Evolutionary conservation across 2,888 invertebrate species (phyloP), one percentile per base, ranked within the genome.

Genomic region (Eupelmus urozonus): DNA sequence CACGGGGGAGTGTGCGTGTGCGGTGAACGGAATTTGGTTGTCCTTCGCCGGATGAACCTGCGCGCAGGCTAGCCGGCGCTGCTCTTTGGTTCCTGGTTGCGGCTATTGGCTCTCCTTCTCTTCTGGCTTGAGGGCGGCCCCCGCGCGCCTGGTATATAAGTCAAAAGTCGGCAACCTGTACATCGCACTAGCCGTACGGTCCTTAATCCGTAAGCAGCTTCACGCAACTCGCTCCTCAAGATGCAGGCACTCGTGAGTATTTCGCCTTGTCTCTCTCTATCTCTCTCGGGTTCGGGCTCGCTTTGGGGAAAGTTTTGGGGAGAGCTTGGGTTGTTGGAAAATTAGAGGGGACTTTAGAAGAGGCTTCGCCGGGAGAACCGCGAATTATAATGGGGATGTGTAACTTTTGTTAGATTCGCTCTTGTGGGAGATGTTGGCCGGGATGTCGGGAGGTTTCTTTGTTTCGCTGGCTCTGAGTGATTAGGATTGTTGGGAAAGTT

Each of bases 11-110:
- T 13, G 45, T 13, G 16, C 2, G 45, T 13, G 45, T 13, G 45
- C 2, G 16, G 69, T 69, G 74, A 78, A 25, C 51, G 79, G 66
- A 60, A 80, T 80, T 78, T 42, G 76, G 65, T 63, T 40, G 74
- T 76, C 71, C 79, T 79, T 79, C 79, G 71, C 3, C 66, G 66
- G 78, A 75, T 75, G 78, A 65, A 69, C 73, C 69, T 57, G 74
- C 55, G n/a, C 7, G 20, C 42, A n/a, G 29, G n/a, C 9, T 34
- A 34, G 3, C 9, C 34, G 9, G 11, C 7, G 27, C 63, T n/a
- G 16, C 23, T 18, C 25, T 2, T 42, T 7, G 65, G 57, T 73
- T 73, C 78, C 78, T 78, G 78, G 73, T 78, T 29, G 57, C 49
- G 69, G 62, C 72, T 77, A 53, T 60, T 71, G 76, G 71, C 60